phyloP scores from a whole-genome alignment of 1,140 invertebrate species.

The Drosophila setifemur region DNA sequence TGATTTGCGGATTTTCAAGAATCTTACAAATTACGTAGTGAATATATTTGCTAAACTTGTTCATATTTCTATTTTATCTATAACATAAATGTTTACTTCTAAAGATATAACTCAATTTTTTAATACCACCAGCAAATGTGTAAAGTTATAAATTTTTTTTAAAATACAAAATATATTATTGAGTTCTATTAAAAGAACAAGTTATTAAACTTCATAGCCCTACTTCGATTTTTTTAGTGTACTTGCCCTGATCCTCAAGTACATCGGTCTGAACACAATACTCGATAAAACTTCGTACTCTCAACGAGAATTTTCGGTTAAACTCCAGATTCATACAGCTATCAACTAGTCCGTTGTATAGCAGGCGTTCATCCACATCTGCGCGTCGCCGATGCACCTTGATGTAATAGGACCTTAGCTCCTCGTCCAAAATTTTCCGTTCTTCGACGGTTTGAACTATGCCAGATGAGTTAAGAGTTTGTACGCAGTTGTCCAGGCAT shows the following conservation, averaged over 20 bases:
- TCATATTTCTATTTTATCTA: too few relatives aligned
- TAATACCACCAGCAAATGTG: too few relatives aligned
- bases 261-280: slow-evolving; percentile 62
- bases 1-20: too few relatives aligned
- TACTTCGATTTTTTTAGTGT: too few relatives aligned
- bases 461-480: slow-evolving; percentile 3
- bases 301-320: slow-evolving; percentile 35
- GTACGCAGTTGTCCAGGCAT: slow-evolving; percentile 81
- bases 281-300: slow-evolving; percentile 55
- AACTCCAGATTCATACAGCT: slow-evolving; percentile 69
- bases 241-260: slow-evolving; percentile 39
- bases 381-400: slow-evolving; percentile 44
- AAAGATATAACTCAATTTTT: too few relatives aligned
- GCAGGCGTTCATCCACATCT: slow-evolving; percentile 42
- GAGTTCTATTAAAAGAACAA: too few relatives aligned
- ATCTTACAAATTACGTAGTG: too few relatives aligned
- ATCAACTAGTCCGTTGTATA: slow-evolving; percentile 54
- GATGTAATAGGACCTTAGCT: slow-evolving; percentile 53
- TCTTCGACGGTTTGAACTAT: slow-evolving; percentile 27
- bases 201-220: too few relatives aligned
- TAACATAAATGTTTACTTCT: too few relatives aligned
- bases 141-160: too few relatives aligned
- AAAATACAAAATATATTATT: too few relatives aligned
- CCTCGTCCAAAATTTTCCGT: slow-evolving; percentile 26
- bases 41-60: too few relatives aligned